These are phyloP conservation scores for Hexactinellida sp. DNA, from an alignment of 37 sponge, comb jelly and placozoan species.

Conservation along the genomic window DNA sequence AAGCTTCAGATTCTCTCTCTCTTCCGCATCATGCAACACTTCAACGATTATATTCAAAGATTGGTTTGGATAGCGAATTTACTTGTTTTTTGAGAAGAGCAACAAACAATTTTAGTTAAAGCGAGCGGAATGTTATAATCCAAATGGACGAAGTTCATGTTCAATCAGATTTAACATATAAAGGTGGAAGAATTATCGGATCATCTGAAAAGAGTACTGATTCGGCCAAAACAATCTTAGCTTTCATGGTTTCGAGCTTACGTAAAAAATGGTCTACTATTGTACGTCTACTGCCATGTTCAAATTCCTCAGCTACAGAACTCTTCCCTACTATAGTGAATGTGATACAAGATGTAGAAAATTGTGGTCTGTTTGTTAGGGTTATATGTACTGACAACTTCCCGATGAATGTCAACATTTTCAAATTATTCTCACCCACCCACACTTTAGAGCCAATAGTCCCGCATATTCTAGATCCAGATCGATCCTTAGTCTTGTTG, in stretches of 20 bases:
- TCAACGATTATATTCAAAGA: neutral
- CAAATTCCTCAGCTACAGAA: neutral
- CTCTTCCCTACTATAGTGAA: neutral
- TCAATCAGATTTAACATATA: neutral
- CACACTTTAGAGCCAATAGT: neutral
- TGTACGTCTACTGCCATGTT: slow-evolving; percentile 1
- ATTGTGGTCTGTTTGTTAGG: neutral
- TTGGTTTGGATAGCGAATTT: neutral
- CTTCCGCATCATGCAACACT: neutral
- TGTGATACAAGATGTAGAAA: neutral
- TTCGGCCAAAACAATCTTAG: neutral
- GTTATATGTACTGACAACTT: neutral
- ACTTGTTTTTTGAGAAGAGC: neutral
- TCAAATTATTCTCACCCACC: neutral
- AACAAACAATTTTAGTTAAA: neutral
- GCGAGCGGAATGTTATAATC: neutral
- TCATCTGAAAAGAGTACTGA: neutral
- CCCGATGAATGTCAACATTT: neutral
- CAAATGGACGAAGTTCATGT: slow-evolving; percentile 12
- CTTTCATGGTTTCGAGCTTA: slow-evolving; percentile 14
- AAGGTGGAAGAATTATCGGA: neutral
- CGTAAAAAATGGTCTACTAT: neutral
- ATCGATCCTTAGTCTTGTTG: neutral
- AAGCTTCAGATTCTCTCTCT: neutral
- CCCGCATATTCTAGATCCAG: neutral